Base-by-base conservation (phyloP, 2,113 vertebrate genomes). In the Drymodes brunneopygia region DNA sequence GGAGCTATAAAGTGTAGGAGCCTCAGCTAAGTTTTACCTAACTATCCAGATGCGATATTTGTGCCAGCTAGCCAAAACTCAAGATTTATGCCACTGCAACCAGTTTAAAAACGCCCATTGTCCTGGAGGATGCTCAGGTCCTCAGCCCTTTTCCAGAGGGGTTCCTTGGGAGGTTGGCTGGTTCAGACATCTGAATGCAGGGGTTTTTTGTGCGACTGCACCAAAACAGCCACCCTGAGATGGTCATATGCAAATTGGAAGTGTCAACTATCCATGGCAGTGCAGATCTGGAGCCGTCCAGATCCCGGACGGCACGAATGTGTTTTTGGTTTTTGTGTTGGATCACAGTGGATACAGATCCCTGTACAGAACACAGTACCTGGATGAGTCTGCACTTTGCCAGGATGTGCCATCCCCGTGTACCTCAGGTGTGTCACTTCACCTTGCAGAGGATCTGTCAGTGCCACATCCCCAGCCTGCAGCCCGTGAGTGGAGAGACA, bases 391-490 rank as follows among this genome's bases (percentile, higher is more conserved):
- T 6, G 0, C 35, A 11, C 16, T 81, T 86, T 38, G 36, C 75
- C 12, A 7, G 25, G 48, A 17, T 35, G 24, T 73, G 8, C 17
- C 1, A 0, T 61, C 23, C 44, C n/a, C 1, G 0, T 5, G 1
- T 9, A 28, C 16, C 18, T 61, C 2, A 2, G 57, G 35, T 31
- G 48, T 48, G 27, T 23, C 5, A n/a, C 25, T 42, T 2, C 25
- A 7, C 20, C 28, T 53, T 45, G 54, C 36, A n/a, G 58, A 40
- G 69, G 28, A 17, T 45, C 35, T 48, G 2, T 10, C 27, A 27
- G 0, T 20, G n/a, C 31, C 6, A 3, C 7, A 8, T 48, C 11
- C 22, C 57, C 61, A n/a, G 45, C 12, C 40, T 12, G 35, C 3
- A 15, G 44, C 15, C 11, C 2, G 16, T 4, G 18, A 18, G 2